Evolutionary conservation across 2,888 invertebrate species (phyloP), one percentile per base, ranked within the genome.

Genomic region (Watsonalla cultraria): DNA sequence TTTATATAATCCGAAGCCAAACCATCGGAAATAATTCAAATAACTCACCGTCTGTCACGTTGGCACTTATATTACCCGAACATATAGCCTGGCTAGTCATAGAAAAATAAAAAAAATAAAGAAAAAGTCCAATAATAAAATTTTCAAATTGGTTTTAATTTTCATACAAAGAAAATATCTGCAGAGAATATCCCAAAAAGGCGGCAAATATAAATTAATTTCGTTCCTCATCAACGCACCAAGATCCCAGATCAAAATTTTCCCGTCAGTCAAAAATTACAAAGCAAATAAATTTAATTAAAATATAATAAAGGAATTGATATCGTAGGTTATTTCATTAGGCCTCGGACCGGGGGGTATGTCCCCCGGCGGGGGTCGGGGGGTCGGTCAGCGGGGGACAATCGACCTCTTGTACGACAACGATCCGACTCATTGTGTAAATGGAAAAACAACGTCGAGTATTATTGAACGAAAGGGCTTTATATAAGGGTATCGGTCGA

Each of bases 381-480:
- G 42, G 45, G 46, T 48, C 53, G 45, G 47, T n/a, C 46, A 13
- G 14, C 8, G 14, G 52, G 53, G 47, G 48, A 48, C 13, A 9
- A 35, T 46, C 35, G 35, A 35, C 15, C n/a, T 52, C 46, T 42
- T 50, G 51, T 54, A 48, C 51, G 52, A 59, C 56, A 54, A 55
- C 54, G 49, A 54, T 42, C 53, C 55, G 42, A 42, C 59, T 57
- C 61, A 61, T 59, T 58, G 55, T 56, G 56, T 49, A 59, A 66
- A 65, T 65, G 64, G 64, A 60, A 61, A 66, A 66, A 65, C 61
- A 60, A 59, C 57, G 62, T 61, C 35, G 37, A 37, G 49, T 39
- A 51, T 53, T 56, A 53, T 51, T 46, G 57, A 51, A 54, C 24
- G 47, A 42, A 33, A 57, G 52, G 49, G 39, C 49, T 39, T 49